Evolutionary conservation across 1,140 invertebrate species (phyloP).

Genomic region (Drusus annulatus): DNA sequence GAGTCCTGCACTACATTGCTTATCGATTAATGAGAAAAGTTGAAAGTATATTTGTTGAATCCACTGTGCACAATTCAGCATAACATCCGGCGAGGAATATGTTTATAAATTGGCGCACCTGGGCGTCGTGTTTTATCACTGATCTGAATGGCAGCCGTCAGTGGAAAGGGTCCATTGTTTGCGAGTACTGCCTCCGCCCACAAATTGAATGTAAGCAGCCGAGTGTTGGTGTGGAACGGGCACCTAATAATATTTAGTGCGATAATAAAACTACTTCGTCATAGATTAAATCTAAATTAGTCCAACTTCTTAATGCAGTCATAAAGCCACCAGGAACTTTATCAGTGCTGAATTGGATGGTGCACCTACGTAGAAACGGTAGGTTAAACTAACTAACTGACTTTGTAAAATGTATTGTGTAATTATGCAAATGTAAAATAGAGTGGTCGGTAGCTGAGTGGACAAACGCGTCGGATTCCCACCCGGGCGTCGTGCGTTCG

Average conservation of each 20-base stretch:
- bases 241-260: background rate
- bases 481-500: no score
- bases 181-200: background rate
- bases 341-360: no score
- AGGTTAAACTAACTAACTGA: no score
- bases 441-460: no score
- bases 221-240: background rate
- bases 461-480: no score
- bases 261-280: constrained; percentile 23
- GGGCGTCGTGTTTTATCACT: background rate
- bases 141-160: background rate
- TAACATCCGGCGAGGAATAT: constrained; percentile 22
- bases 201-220: background rate
- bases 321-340: no score
- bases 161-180: constrained; percentile 14
- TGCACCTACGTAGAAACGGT: no score
- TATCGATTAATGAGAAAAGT: constrained; percentile 18
- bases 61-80: background rate
- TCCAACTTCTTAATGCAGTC: background rate
- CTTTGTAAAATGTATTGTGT: no score
- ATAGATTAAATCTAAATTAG: background rate
- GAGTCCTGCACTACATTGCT: background rate
- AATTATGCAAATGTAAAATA: no score
- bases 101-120: constrained; percentile 13
- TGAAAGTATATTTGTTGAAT: background rate